Percentiles rank a stretch among this genome's conserved stretches.
phyloP scores from a whole-genome alignment of 2,797 vertebrate species.

The Lithobates pipiens region DNA sequence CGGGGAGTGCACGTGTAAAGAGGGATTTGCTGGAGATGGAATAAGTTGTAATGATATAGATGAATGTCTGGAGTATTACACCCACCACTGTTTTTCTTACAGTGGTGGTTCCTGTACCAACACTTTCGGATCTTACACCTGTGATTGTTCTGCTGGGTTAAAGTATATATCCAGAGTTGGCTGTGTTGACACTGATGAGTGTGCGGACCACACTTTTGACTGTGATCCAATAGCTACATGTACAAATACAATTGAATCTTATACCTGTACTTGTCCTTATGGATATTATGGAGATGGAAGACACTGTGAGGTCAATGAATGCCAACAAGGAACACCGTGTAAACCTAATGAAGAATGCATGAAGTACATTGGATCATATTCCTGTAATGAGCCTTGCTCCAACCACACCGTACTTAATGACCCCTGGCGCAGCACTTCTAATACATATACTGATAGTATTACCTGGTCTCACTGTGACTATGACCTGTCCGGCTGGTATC shows the following conservation, averaged over 20 bases:
- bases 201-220: not conserved
- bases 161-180: not conserved
- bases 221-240: not conserved
- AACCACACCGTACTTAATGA: no score
- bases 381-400: no score
- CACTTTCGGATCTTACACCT: no score
- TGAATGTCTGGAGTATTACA: conserved; percentile 2
- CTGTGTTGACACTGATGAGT: not conserved
- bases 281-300: not conserved
- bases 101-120: no score
- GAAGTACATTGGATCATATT: no score
- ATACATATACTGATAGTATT: no score
- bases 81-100: no score
- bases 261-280: not conserved
- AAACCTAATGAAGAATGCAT: not conserved
- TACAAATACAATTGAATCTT: not conserved
- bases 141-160: not conserved
- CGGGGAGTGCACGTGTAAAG: conserved; percentile 68
- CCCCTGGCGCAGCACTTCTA: no score
- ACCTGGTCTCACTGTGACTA: conserved; percentile 38
- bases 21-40: conserved; percentile 25
- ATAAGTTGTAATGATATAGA: conserved; percentile 17
- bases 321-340: not conserved
- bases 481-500: conserved; percentile 64
- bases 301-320: not conserved